Evolutionary conservation across 2,888 invertebrate species (phyloP), one percentile per base, ranked within the genome.

Genomic region (Pemphredon lugubris): DNA sequence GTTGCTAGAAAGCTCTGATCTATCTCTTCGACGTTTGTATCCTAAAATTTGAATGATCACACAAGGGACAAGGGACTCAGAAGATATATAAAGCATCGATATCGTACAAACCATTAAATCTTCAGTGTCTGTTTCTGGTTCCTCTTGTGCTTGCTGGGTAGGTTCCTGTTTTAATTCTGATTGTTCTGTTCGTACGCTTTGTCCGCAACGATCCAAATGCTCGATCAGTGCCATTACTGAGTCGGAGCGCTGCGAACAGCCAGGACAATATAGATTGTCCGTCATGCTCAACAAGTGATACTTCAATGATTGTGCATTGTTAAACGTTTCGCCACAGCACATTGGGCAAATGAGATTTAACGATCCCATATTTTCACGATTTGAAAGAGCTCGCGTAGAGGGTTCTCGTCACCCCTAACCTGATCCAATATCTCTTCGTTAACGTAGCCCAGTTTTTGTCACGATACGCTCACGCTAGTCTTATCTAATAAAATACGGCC

Each of bases 251-350:
- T 88, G 88, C 26, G 91, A 90, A 85, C 94, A 94, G 69, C 92
- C 88, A 16, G 94, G 92, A 82, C 94, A 94, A 78, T 90, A 89
- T 63, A 94, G 84, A 88, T 93, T 93, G 84, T 91, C 91, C 21
- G 91, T 89, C 83, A 94, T 91, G 83, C 88, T 92, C 82, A 90
- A 89, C 77, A 91, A 91, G 89, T 90, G 92, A 83, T 90, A 89
- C 84, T 91, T 91, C 44, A 92, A 85, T 13, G 90, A 88, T 72
- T 91, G 89, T 71, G 91, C 92, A 63, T 92, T 92, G 69, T 90
- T 86, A 90, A 94, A 94, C 61, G 91, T 91, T 85, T 92, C 92
- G 68, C 91, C 91, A 83, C 94, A 94, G 87, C 94, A 94, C 86
- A 94, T 90, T 37, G 94, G 93, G 79, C 94, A 94, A 73, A 90